phyloP scores from a whole-genome alignment of 2,888 invertebrate species.

The Netelia fuscicornis region DNA sequence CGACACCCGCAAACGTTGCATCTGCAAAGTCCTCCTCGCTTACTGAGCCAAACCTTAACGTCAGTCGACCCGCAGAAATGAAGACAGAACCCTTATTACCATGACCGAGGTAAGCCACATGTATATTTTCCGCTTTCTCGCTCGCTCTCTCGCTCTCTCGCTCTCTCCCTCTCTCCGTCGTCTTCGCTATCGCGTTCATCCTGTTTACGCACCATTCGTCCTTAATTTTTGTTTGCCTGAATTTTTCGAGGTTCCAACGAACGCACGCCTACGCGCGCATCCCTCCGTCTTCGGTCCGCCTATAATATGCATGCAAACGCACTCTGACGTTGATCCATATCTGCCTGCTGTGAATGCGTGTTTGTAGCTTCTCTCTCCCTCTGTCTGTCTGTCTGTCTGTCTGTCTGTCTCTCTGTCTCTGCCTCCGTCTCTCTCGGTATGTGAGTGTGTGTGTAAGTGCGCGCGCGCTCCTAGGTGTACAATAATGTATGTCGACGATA shows the following conservation, averaged over 20 bases:
- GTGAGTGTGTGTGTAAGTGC: background rate
- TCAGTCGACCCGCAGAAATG: constrained; percentile 72
- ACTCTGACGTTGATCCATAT: too few species aligned
- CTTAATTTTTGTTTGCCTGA: too few species aligned
- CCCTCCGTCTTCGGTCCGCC: too few species aligned
- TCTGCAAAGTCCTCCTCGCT: constrained; percentile 56
- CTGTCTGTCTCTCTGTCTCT: background rate
- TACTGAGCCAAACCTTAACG: constrained; percentile 49
- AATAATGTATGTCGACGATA: too few species aligned
- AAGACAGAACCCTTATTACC: constrained; percentile 74
- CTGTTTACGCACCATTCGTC: too few species aligned
- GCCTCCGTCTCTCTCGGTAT: background rate
- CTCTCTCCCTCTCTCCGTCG: too few species aligned
- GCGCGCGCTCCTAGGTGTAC: too few species aligned
- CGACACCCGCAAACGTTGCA: constrained; percentile 81
- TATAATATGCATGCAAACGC: too few species aligned
- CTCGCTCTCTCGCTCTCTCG: too few species aligned
- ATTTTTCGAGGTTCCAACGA: too few species aligned
- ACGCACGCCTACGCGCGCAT: too few species aligned
- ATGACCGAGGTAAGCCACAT: constrained; percentile 77
- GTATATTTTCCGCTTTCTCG: background rate
- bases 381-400: background rate
- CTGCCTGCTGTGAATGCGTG: too few species aligned
- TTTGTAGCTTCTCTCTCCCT: background rate
- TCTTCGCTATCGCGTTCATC: background rate